Evolutionary conservation across 2,113 vertebrate species (phyloP), one percentile per base, ranked within the genome.

Genomic region (Saguinus imperator): DNA sequence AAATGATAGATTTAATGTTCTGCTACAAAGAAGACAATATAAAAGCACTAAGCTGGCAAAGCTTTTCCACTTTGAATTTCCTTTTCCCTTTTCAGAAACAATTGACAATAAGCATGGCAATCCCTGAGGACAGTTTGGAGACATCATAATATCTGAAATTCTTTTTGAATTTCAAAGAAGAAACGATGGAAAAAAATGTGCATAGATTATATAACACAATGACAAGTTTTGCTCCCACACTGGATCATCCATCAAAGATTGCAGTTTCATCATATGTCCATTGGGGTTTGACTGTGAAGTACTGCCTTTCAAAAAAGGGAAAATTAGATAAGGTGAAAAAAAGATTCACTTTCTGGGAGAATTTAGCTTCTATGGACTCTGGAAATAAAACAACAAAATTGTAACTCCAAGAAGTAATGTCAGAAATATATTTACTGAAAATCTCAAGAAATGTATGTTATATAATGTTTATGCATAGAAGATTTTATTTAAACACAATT

Each of bases 41-140:
- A 84, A 97, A 97, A 96, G 79, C 91, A 83, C 87, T 97, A 75
- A 70, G 25, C 48, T 91, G 91, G 94, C 37, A 92, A 80, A 90
- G 9, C 66, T 94, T 98, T 97, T 83, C 75, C 52, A 80, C 32
- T 87, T 8, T 91, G 83, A 97, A 97, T 98, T 98, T 32, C 76
- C 45, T 97, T 97, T 97, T 86, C 35, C 40, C 96, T 92, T 98
- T 94, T 89, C 96, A 96, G 96, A 97, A 91, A 73, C 61, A 45
- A 83, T 81, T 97, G 96, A 96, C 97, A 98, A 91, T 90, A 96
- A 97, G 89, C 95, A 95, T 75, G 91, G 14, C 8, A 21, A 95
- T 98, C 90, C 95, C 96, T 90, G 50, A 93, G 94, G 96, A 98
- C 79, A 96, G 87, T 98, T 98, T 97, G 97, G 94, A 98, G 98